Base-by-base conservation (phyloP, 2,797 vertebrate species). In the Cyprinodon diabolis region DNA sequence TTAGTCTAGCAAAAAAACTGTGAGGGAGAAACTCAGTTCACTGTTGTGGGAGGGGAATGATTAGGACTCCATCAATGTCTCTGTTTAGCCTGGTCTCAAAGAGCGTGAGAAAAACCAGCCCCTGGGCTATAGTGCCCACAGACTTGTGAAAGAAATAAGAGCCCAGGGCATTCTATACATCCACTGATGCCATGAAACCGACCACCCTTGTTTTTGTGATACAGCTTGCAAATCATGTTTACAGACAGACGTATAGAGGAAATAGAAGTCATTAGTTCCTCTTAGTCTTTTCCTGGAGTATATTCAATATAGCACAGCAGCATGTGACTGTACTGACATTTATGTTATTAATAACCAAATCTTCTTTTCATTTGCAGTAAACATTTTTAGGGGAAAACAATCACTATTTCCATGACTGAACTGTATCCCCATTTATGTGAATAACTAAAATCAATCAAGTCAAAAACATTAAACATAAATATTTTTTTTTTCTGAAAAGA, bases 91-190 rank as follows among this genome's bases (percentile, higher is more conserved):
- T 69, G 84, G 80, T 82, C 80, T 84, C 76, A 69, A 82, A 87
- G 89, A 87, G 91, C 91, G 76, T 90, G 91, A 89, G 88, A 92
- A 84, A 91, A 86, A 80, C 87, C 89, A 78, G 83, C 77, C 78
- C 78, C 81, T 77, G 83, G 89, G 86, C 90, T 75, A 79, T 55
- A 69, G 86, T 86, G 83, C 69, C 87, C 83, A 79, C 87, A 89
- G 90, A 91, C 89, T 85, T 74, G 62, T 62, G 81, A 83, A 83
- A 91, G 88, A 90, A 80, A 91, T 89, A 91, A 45, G 69, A 82
- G 69, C 80, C 81, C 82, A 79, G 68, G 78, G 77, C 76, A 56
- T 75, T 80, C 47, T 51, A 68, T 52, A 80, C 84, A 66, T 79
- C 88, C 77, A 86, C 86, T 81, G 71, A 80, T 77, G 58, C 78